Evolutionary conservation across 2,888 invertebrate species (phyloP).

Genomic region (Sthenelais limicola): DNA sequence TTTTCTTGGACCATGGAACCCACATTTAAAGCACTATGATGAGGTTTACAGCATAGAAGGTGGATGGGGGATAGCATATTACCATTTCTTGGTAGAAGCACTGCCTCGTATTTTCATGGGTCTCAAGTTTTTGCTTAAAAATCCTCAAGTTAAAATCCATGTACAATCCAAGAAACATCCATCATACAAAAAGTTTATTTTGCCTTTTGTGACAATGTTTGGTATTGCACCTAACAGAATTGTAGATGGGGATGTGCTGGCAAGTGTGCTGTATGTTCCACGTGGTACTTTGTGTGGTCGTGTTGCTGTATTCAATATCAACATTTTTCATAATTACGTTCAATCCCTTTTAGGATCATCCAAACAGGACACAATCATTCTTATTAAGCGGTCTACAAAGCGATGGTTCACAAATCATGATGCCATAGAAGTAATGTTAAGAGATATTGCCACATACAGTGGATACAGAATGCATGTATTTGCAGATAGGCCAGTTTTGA

Average conservation of each 20-base stretch:
- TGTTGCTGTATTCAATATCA: not conserved
- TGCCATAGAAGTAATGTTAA: not conserved
- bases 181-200: no score
- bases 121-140: no score
- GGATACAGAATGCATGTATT: not conserved
- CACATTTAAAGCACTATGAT: no score
- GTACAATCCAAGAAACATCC: no score
- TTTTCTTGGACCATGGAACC: no score
- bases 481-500: not conserved
- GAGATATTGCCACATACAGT: not conserved
- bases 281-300: constrained; percentile 22
- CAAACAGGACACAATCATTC: constrained; percentile 7
- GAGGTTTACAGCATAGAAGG: no score
- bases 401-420: constrained; percentile 14
- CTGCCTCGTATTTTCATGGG: no score
- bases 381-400: constrained; percentile 25
- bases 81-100: no score
- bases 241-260: not conserved
- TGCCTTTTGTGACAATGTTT: no score
- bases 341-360: not conserved
- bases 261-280: not conserved
- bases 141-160: no score
- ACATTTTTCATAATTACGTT: not conserved
- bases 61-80: no score
- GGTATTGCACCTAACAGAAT: constrained; percentile 7